Conservation (phyloP, 2,113 vertebrate species). For the Centropristis striata region DNA sequence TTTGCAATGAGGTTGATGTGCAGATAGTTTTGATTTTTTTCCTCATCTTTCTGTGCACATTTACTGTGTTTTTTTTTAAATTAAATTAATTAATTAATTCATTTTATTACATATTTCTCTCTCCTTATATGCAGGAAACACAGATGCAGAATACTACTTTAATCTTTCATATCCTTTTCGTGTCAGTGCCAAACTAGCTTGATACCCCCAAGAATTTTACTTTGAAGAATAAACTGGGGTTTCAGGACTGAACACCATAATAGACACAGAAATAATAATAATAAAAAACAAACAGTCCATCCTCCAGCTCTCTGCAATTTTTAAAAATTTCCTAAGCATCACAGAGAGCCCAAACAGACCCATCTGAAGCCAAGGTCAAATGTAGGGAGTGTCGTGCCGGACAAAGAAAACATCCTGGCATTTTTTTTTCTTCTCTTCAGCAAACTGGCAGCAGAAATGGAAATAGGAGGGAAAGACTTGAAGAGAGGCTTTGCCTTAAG, state of each 20-base stretch:
- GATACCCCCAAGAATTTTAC: background rate
- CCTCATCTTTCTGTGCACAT: background rate
- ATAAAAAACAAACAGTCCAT: background rate
- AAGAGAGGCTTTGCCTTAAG: background rate
- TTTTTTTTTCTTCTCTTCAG: slow-evolving; percentile 11
- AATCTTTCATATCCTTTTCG: too few species aligned
- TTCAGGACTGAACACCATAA: background rate
- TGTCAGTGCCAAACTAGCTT: too few species aligned
- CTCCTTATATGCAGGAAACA: background rate
- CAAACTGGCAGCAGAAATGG: slow-evolving; percentile 61
- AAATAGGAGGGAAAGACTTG: slow-evolving; percentile 31
- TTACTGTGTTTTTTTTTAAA: background rate
- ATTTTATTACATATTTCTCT: background rate
- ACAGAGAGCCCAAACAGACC: slow-evolving; percentile 19
- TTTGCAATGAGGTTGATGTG: too few species aligned
- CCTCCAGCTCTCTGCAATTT: background rate
- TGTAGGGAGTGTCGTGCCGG: slow-evolving; percentile 51
- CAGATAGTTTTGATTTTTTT: too few species aligned
- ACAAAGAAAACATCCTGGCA: slow-evolving; percentile 62
- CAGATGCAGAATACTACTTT: background rate
- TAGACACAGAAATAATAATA: background rate
- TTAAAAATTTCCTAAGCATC: slow-evolving; percentile 33
- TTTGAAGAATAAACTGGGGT: background rate
- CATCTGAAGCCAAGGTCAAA: slow-evolving; percentile 63
- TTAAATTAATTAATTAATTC: too few species aligned